Evolutionary conservation across 2,113 vertebrate genomes (phyloP).

Genomic region (Romanogobio albipinnatus): DNA sequence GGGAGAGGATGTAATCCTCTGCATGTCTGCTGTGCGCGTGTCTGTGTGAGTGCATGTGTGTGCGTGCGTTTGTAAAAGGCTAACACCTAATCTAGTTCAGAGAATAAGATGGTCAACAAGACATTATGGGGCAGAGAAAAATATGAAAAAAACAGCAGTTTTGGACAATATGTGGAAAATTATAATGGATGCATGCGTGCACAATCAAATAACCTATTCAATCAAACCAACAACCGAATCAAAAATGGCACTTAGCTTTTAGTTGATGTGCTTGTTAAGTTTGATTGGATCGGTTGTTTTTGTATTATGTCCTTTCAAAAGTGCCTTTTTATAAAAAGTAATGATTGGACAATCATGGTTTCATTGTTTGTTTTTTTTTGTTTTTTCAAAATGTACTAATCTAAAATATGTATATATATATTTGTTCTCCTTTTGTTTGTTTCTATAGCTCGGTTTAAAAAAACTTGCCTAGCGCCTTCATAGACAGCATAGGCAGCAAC

Average conservation of each 20-base stretch:
- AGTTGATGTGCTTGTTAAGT: slow-evolving; percentile 30
- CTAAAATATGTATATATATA: background rate
- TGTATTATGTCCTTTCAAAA: background rate
- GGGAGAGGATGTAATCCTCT: slow-evolving; percentile 42
- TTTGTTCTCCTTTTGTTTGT: background rate
- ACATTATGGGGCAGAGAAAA: background rate
- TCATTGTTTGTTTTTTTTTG: background rate
- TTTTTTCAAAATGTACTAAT: background rate
- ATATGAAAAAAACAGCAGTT: background rate
- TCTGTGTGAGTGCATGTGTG: background rate
- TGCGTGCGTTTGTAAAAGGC: background rate
- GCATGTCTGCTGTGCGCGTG: background rate
- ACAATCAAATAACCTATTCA: slow-evolving; percentile 11
- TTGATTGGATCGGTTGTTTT: slow-evolving; percentile 12
- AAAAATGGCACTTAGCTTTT: background rate
- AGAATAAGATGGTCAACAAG: background rate
- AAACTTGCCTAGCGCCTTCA: background rate
- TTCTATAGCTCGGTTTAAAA: background rate
- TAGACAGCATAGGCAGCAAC: background rate
- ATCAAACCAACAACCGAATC: slow-evolving; percentile 9
- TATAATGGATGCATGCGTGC: background rate
- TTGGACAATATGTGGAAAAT: slow-evolving; percentile 28
- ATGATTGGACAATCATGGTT: background rate
- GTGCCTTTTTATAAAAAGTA: background rate
- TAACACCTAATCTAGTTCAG: slow-evolving; percentile 26